A percentile compares a stretch with the other conserved stretches of the same genome.
Conservation (phyloP, 1,140 invertebrate species). For the Leptopilina boulardi region DNA sequence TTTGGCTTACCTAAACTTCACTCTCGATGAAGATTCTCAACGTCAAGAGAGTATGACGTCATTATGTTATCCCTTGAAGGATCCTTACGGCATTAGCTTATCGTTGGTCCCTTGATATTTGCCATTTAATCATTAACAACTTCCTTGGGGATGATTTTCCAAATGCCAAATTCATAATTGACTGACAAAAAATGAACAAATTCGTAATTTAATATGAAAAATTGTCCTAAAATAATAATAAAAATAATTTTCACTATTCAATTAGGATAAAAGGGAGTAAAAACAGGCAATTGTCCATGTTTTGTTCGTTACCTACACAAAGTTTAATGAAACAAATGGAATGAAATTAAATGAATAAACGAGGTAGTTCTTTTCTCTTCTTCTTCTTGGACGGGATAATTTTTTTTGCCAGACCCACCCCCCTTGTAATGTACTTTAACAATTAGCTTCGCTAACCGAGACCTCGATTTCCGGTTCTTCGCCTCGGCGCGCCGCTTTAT, state of each 20-base stretch:
- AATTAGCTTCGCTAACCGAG: constrained; percentile 31
- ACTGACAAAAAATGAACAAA: not conserved
- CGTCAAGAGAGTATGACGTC: not conserved
- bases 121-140: constrained; percentile 1
- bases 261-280: not conserved
- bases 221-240: too few species aligned
- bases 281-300: not conserved
- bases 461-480: constrained; percentile 20
- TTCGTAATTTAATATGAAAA: too few species aligned
- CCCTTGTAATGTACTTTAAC: constrained; percentile 17
- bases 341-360: constrained; percentile 11
- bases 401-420: not conserved
- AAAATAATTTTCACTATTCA: not conserved
- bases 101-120: constrained; percentile 11
- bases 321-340: not conserved
- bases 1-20: constrained; percentile 1
- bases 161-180: not conserved
- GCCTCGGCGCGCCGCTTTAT: not conserved
- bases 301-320: not conserved
- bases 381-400: not conserved
- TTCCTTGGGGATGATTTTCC: not conserved
- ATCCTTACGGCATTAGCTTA: constrained; percentile 29
- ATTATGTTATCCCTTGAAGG: constrained; percentile 21
- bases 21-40: not conserved
- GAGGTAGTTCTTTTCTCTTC: not conserved